Base-by-base conservation (phyloP, 2,888 invertebrate species). In the Rhopalosiphum nymphaeae region DNA sequence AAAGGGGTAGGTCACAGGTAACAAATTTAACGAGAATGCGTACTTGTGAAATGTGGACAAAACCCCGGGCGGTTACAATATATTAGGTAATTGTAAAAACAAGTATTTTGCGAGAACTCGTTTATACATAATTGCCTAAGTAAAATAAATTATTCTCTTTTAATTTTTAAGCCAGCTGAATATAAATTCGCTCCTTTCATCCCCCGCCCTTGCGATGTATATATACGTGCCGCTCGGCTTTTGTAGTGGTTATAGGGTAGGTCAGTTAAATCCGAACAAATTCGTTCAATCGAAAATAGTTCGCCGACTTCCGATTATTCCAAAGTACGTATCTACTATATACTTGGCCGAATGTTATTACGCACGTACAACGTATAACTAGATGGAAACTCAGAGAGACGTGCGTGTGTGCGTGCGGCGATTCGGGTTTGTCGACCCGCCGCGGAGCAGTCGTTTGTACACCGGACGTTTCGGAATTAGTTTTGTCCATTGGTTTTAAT, bases 401-500 rank as follows among this genome's bases (percentile, higher is more conserved):
- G 42, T n/a, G 56, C 89, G 56, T 21, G 56, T 57, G 29, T 11
- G 88, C 29, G 42, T 0, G 42, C 0, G 42, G n/a, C 13, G 46
- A 56, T 42, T 42, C 13, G 42, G 56, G 56, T 89, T 89, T 57
- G 42, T 89, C 89, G 89, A 56, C 36, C 49, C 49, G 67, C 78
- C 67, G 26, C 49, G 49, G 78, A 13, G 36, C 36, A 78, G 57
- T 44, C 89, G 57, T 57, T 93, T 53, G 53, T 89, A 53, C 21
- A 84, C 88, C 88, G 92, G 92, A 92, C 89, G 89, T 67, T 67
- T 56, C n/a, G 78, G 56, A 89, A 93, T 93, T 89, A 78, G 88
- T 42, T 92, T 89, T 89, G 89, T 93, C 93, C 93, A 87, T 92
- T 92, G 49, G 89, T 93, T 93, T 93, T 93, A 89, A 93, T 93